A percentile compares a stretch with the other conserved stretches of the same genome.
phyloP scores from a whole-genome alignment of 2,888 invertebrate genomes.

The Holacanthella duospinosa region DNA sequence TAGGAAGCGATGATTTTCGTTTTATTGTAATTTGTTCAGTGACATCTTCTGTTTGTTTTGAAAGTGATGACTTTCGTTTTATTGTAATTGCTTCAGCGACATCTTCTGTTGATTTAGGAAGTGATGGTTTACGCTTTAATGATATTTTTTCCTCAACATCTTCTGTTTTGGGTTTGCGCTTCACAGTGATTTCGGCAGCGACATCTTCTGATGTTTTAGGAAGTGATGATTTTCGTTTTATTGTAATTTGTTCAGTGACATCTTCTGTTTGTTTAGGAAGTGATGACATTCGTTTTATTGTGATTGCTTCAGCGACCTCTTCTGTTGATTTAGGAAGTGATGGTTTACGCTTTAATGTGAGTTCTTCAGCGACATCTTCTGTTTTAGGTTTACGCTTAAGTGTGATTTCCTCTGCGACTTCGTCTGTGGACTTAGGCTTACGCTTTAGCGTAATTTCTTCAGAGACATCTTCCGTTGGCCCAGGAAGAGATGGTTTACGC shows the following conservation, averaged over 20 bases:
- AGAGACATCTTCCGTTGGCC: neutral
- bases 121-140: neutral
- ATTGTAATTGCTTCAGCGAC: constrained; percentile 21
- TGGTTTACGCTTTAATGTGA: constrained; percentile 34
- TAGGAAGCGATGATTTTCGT: neutral
- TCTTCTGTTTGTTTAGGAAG: constrained; percentile 38
- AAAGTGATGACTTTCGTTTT: constrained; percentile 7
- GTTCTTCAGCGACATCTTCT: constrained; percentile 9
- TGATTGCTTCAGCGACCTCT: no score
- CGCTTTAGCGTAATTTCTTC: neutral
- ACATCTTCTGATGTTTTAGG: constrained; percentile 15
- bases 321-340: constrained; percentile 13
- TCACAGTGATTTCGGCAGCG: constrained; percentile 32
- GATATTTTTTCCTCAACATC: constrained; percentile 20
- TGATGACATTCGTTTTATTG: constrained; percentile 16
- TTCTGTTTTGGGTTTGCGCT: constrained; percentile 27
- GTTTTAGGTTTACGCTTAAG: constrained; percentile 3
- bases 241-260: constrained; percentile 42
- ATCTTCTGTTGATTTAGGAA: constrained; percentile 14
- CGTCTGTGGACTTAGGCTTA: neutral
- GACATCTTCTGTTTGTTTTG: constrained; percentile 8
- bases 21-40: neutral
- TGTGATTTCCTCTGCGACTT: neutral
- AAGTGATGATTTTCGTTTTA: constrained; percentile 43
- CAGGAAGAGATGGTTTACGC: neutral